phyloP scores from a whole-genome alignment of 2,113 vertebrate species.

The Tonatia bakeri region DNA sequence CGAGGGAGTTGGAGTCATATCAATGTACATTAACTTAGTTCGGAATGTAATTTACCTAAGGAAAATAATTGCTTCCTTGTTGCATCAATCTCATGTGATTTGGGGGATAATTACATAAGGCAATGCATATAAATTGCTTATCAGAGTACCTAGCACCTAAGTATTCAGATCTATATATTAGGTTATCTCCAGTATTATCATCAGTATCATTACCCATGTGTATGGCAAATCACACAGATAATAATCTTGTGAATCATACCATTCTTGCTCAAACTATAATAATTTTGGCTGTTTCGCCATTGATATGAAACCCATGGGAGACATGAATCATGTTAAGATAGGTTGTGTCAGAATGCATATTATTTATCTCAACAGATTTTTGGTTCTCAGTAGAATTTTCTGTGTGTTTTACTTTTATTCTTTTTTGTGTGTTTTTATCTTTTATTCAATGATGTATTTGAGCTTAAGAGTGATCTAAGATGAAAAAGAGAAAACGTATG shows the following conservation, averaged over 20 bases:
- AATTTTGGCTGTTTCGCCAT: background rate
- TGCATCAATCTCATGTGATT: background rate
- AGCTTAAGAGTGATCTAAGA: background rate
- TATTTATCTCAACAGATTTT: background rate
- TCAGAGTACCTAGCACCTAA: background rate
- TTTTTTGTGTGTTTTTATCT: background rate
- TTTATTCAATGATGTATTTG: background rate
- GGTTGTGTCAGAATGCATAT: background rate
- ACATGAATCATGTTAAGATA: background rate
- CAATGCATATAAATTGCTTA: constrained; percentile 16
- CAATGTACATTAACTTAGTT: background rate
- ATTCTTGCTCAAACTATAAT: background rate
- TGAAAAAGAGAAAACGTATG: background rate
- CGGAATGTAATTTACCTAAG: background rate
- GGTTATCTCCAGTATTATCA: background rate
- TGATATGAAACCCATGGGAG: background rate
- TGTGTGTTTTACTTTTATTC: background rate
- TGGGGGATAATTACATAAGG: background rate
- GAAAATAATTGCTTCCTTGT: constrained; percentile 23
- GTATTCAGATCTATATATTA: background rate
- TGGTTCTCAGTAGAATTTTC: background rate
- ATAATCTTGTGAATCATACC: background rate
- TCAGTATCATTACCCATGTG: background rate
- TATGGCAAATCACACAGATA: background rate
- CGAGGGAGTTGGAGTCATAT: background rate